Evolutionary conservation across 30 jellyfish, hydroid and myxozoan genomes (phyloP), one percentile per base, ranked within the genome.

Genomic region (Aurelia aurita complex sp. Pacific): DNA sequence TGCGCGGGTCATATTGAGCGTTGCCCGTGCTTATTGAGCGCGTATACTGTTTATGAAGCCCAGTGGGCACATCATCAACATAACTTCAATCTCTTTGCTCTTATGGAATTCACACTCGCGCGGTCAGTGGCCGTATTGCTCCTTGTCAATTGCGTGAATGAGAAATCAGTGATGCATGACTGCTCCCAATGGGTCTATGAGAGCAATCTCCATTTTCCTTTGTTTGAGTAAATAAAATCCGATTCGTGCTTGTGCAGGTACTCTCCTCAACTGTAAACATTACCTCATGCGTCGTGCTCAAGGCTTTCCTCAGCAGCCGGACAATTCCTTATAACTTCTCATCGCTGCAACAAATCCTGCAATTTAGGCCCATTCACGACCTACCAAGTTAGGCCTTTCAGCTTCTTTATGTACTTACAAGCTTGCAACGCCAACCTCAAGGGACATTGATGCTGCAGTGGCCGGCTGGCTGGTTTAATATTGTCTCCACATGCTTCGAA

Each of bases 231-330:
- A 84, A 75, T 77, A 54, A 66, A 13, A 77, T 69, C 79, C 85
- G 54, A 69, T 63, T 33, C 73, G 51, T 62, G 69, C 35, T 70
- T 63, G n/a, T 62, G 67, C 90, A 73, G 87, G 83, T 68, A 76
- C 76, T 81, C 67, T 77, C 69, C 63, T 14, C 83, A 57, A 81
- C 82, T 68, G 81, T 87, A 79, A 87, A 87, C 90, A 87, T 87
- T 87, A 87, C 96, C 96, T 87, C 96, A 87, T 87, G 87, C 81
- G 35, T 82, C 85, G 83, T 77, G 96, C 87, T 72, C 96, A 71
- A 75, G 51, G 76, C 73, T 18, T 70, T 63, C 73, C 84, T 55
- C 87, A 63, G 81, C 82, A 73, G 60, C 74, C 67, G 59, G 29
- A 54, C 55, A 50, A 23, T 64, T 81, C 17, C 14, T 5, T 57